Base-by-base conservation (phyloP, 2,113 vertebrate species). In the Plectropomus leopardus region DNA sequence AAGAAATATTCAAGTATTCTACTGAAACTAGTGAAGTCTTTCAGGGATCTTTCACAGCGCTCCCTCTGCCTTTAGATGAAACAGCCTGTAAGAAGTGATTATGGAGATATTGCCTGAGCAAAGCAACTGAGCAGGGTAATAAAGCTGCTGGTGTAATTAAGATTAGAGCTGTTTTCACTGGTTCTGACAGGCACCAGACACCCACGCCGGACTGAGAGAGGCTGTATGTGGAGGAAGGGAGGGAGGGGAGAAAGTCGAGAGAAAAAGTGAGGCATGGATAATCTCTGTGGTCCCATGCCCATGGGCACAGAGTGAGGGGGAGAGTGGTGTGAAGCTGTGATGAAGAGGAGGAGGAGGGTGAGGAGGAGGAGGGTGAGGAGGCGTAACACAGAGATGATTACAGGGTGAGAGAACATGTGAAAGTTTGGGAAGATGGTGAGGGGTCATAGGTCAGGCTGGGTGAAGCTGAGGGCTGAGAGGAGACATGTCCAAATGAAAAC, bases 131-230 rank as follows among this genome's bases (percentile, higher is more conserved):
- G 55, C 61, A 51, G 26, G 58, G 32, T 73, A 82, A 77, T 86
- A 88, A 87, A 86, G 68, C 82, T 73, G 36, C 42, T 71, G 55
- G 16, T 77, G 84, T 86, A 82, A 88, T 90, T 85, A 80, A 58
- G 59, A 88, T 88, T 78, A 68, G 50, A 78, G 68, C 64, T 78
- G 69, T 74, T 85, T 90, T 84, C 55, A 78, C 64, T 71, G 58
- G 66, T 83, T 89, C 70, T 81, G 83, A 91, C 82, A 86, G 55
- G 64, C 68, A 86, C 73, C 88, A 89, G 86, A 89, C 82, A 69
- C 68, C 76, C 81, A 83, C 36, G 9, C n/a, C 4, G 32, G 32
- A 51, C 36, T 71, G 28, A 76, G 70, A 64, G 36, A n/a, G 61
- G 44, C 34, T 74, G 54, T 7, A 72, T 21, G 21, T 45, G 23